Evolutionary conservation across 92 coral and sea anemone genomes (phyloP).

Genomic region (Epizoanthus rinbou): DNA sequence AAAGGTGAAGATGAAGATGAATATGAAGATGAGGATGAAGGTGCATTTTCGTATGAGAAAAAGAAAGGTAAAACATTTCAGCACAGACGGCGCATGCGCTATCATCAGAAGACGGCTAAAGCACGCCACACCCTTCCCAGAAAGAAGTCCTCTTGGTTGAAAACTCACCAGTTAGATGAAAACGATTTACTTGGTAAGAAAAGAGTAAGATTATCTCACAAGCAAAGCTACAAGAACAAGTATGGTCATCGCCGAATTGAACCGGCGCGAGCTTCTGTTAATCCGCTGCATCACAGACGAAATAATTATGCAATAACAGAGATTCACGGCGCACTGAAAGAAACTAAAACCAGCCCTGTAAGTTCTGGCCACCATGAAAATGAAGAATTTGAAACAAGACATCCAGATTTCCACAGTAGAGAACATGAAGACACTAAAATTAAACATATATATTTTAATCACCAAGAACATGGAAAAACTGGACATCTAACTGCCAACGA

Average conservation of each 20-base stretch:
- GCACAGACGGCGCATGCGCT: slow-evolving; percentile 1
- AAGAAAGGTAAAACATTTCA: not conserved
- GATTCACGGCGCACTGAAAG: not conserved
- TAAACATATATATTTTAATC: not conserved
- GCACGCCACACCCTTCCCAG: slow-evolving; percentile 22
- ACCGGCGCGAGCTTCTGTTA: not conserved
- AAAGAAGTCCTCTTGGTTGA: not conserved
- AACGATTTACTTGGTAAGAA: not conserved
- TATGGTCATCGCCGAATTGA: not conserved
- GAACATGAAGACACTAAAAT: not conserved
- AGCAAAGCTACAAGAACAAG: not conserved
- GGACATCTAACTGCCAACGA: not conserved
- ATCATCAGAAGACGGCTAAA: not conserved
- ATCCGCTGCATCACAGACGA: not conserved
- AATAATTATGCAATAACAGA: not conserved
- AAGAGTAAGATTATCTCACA: not conserved
- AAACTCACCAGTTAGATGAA: not conserved
- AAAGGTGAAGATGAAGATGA: not conserved
- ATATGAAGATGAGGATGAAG: not conserved
- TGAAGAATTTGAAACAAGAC: not conserved
- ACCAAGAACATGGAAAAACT: not conserved
- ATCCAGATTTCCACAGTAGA: not conserved
- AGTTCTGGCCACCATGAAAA: not conserved
- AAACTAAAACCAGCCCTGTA: not conserved
- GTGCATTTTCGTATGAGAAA: not conserved